Base-by-base conservation (phyloP, 2,113 vertebrate species). In the Podarcis cretensis region DNA sequence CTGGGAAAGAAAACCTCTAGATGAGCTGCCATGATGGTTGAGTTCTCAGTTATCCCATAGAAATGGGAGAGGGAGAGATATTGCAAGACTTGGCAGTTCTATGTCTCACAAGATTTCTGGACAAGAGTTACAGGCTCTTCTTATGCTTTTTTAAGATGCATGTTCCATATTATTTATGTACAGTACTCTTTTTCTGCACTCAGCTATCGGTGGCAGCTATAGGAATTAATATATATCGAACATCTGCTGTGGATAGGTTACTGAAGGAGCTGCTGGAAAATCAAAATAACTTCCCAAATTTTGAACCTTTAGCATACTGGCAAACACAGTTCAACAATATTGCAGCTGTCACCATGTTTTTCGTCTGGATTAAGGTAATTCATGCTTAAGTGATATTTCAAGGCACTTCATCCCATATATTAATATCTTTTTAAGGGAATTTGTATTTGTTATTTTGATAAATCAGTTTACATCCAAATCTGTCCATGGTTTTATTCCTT, bases 301-400 rank as follows among this genome's bases (percentile, higher is more conserved):
- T 99, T 69, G 97, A 98, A 89, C 93, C 98, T 43, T 93, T 99
- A 75, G 98, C 98, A 0, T 97, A 98, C 87, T 98, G 99, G 97
- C 98, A 99, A 95, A 96, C 98, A 92, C 98, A 99, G 89, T 99
- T 99, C 95, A 99, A 99, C 96, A 98, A 97, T 63, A 91, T 99
- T 94, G 97, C 98, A 57, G 99, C 99, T 0, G 94, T 98, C 65
- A 97, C 98, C 4, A 97, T 99, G 37, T 99, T 99, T 95, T 98
- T 99, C 81, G 98, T 98, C 83, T 99, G 99, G 99, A 97, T 99
- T 94, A 99, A 99, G 98, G 99, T 99, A 97, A 94, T 75, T 69
- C 82, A 10, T 2, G 43, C 40, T 66, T 75, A 83, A 83, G n/a
- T 48, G 16, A 7, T 65, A 89, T 20, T 69, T 27, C 1, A 35